Conservation (phyloP, 2,797 vertebrate species). For the Limosa lapponica region DNA sequence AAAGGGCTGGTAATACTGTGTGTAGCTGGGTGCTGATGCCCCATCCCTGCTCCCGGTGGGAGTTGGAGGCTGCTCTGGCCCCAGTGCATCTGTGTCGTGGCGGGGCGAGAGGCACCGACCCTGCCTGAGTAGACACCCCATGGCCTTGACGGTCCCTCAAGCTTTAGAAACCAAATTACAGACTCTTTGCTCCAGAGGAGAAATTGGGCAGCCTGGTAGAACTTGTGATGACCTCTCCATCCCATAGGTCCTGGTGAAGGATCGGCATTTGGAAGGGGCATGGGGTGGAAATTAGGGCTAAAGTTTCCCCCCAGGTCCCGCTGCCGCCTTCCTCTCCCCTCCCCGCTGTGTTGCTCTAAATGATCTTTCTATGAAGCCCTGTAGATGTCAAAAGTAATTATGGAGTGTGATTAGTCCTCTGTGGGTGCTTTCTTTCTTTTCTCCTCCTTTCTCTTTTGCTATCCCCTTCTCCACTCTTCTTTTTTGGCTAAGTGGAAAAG, state of each 20-base stretch:
- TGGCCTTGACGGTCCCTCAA: not conserved
- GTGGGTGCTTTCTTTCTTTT: slow-evolving; percentile 77
- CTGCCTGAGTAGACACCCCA: not conserved
- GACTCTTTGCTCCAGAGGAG: slow-evolving; percentile 46
- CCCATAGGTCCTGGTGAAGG: slow-evolving; percentile 27
- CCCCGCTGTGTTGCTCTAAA: slow-evolving; percentile 75
- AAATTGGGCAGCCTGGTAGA: slow-evolving; percentile 46
- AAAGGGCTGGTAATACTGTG: fast-evolving
- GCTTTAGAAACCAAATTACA: slow-evolving; percentile 47
- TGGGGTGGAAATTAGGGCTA: slow-evolving; percentile 26
- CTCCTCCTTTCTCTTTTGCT: slow-evolving; percentile 67
- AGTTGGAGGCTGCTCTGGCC: not conserved
- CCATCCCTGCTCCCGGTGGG: not conserved
- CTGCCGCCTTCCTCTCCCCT: slow-evolving; percentile 62
- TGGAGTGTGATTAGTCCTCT: slow-evolving; percentile 84
- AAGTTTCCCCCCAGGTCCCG: not conserved
- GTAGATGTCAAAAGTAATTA: slow-evolving; percentile 83
- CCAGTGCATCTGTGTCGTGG: not conserved
- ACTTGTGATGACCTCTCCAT: not conserved
- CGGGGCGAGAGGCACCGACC: not conserved
- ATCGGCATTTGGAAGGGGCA: slow-evolving; percentile 39
- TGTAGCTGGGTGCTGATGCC: not conserved
- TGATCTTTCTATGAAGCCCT: slow-evolving; percentile 74
- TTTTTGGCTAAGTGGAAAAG: slow-evolving; percentile 78
- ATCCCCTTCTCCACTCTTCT: slow-evolving; percentile 75